These are phyloP conservation scores for Plebejus argus DNA, from an alignment of 2,888 invertebrate genomes.

Conservation along the genomic window DNA sequence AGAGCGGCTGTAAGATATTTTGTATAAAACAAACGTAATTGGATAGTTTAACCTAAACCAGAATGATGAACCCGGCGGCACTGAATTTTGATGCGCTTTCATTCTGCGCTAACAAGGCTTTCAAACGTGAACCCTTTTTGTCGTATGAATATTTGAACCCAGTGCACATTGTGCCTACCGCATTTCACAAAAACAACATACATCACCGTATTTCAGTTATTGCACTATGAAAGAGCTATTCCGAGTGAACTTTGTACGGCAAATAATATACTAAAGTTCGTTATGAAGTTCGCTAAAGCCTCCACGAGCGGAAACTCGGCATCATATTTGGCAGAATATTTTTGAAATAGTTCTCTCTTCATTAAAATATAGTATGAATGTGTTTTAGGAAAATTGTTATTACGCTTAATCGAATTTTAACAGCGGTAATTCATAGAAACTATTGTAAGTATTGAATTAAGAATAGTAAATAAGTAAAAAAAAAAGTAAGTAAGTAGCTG, in stretches of 20 bases:
- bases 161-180: slow-evolving; percentile 14
- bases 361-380: too few relatives aligned
- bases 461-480: too few relatives aligned
- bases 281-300: background rate
- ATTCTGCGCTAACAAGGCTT: slow-evolving; percentile 23
- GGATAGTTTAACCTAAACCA: background rate
- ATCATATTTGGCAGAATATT: background rate
- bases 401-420: too few relatives aligned
- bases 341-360: background rate
- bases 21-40: background rate
- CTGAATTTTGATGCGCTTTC: slow-evolving; percentile 11
- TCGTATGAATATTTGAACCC: slow-evolving; percentile 29
- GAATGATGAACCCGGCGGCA: background rate
- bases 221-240: slow-evolving; percentile 23
- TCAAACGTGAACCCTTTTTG: slow-evolving; percentile 23
- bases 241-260: slow-evolving; percentile 3
- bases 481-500: too few relatives aligned
- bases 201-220: slow-evolving; percentile 27
- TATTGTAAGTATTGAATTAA: too few relatives aligned
- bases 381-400: too few relatives aligned
- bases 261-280: slow-evolving; percentile 16
- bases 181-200: slow-evolving; percentile 21
- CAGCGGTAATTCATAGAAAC: too few relatives aligned
- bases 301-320: background rate
- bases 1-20: too few relatives aligned